Percentiles rank a stretch among this genome's conserved stretches.
phyloP scores from a whole-genome alignment of 2,888 invertebrate genomes.

The Acanthosepion pharaonis region DNA sequence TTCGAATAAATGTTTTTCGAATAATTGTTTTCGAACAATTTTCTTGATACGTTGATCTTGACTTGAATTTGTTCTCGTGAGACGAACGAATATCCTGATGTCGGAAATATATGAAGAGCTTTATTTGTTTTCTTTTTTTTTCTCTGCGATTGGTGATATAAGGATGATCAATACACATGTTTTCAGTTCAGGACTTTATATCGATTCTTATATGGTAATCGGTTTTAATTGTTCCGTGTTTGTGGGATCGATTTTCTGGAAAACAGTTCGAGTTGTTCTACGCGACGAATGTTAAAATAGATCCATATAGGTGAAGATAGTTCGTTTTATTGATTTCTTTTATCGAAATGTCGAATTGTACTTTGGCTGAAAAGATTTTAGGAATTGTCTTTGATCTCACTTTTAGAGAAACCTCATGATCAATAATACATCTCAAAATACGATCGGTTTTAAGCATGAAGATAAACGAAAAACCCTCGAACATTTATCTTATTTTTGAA shows the following conservation, averaged over 20 bases:
- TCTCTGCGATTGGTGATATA: neutral
- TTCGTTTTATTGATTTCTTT: neutral
- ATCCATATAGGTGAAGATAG: neutral
- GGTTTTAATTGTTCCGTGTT: neutral
- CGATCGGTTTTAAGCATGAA: neutral
- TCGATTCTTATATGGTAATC: neutral
- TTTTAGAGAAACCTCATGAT: neutral
- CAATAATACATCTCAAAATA: neutral
- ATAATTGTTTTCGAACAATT: too few species aligned
- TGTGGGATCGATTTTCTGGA: neutral
- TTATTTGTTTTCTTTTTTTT: neutral
- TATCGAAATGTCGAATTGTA: neutral
- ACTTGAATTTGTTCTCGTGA: too few species aligned
- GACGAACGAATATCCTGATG: too few species aligned
- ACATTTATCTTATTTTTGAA: neutral
- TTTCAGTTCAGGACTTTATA: neutral
- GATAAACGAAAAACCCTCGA: neutral
- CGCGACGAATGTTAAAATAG: neutral
- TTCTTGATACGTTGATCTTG: too few species aligned
- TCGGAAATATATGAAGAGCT: too few species aligned
- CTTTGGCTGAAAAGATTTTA: neutral
- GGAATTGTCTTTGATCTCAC: neutral
- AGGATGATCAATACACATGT: neutral
- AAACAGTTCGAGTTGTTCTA: neutral
- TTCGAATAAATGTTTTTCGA: too few species aligned